Evolutionary conservation across 2,888 invertebrate species (phyloP).

Genomic region (Marasmarcha lunaedactyla): DNA sequence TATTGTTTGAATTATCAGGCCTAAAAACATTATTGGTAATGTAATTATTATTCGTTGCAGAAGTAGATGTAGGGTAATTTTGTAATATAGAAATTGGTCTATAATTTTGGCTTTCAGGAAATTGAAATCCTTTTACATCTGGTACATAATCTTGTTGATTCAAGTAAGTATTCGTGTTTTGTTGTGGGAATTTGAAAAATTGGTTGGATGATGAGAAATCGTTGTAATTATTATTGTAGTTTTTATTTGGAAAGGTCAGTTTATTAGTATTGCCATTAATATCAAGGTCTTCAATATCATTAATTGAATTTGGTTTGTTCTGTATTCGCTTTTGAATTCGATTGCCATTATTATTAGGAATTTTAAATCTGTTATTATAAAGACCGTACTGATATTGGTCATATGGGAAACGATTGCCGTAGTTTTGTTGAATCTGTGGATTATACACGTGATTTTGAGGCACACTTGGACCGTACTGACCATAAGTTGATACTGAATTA

Average conservation of each 20-base stretch:
- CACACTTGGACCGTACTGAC: conserved; percentile 8
- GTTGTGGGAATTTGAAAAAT: too few species aligned
- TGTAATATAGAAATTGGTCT: too few species aligned
- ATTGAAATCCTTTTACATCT: too few species aligned
- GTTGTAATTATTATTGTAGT: background rate
- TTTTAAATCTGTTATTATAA: conserved; percentile 18
- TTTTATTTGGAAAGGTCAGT: background rate
- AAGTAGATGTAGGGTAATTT: conserved; percentile 12
- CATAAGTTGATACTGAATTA: background rate
- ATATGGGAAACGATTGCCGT: conserved; percentile 26
- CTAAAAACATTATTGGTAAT: too few species aligned
- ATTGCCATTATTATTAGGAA: conserved; percentile 11
- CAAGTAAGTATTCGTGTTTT: too few species aligned
- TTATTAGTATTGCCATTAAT: conserved; percentile 8
- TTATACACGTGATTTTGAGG: conserved; percentile 7
- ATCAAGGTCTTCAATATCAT: conserved; percentile 10
- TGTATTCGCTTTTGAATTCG: conserved; percentile 42
- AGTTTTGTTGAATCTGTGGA: conserved; percentile 17
- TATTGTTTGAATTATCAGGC: background rate
- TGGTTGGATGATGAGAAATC: too few species aligned
- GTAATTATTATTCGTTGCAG: conserved; percentile 5
- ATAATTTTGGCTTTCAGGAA: too few species aligned
- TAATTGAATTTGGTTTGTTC: conserved; percentile 25
- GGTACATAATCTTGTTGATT: too few species aligned
- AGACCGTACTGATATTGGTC: conserved; percentile 20